These are phyloP conservation scores for Galbula dea DNA, from an alignment of 2,113 vertebrate genomes.

Conservation along the genomic window DNA sequence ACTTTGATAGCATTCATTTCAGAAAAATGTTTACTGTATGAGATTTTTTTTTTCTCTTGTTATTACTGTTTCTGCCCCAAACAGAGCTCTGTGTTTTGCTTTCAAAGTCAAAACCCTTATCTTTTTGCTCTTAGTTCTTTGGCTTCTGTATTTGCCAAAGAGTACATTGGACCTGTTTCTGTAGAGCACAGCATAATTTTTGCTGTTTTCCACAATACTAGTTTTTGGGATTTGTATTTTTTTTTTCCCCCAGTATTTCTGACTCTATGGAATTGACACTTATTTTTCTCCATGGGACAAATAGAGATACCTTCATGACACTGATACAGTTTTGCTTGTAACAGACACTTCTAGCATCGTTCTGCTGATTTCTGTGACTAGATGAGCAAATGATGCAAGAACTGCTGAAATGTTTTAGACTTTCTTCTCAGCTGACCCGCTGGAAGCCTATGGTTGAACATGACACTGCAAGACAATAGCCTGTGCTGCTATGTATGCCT, in stretches of 20 bases:
- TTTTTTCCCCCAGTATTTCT: not conserved
- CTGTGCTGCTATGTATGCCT: not conserved
- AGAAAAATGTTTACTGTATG: not conserved
- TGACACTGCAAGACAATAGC: rapidly evolving
- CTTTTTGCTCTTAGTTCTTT: not conserved
- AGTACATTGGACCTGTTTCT: not conserved
- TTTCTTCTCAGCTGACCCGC: not conserved
- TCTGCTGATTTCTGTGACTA: not conserved
- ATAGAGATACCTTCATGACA: not conserved
- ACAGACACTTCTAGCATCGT: not conserved
- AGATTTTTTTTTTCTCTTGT: not conserved
- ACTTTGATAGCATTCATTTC: not conserved
- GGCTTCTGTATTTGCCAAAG: not conserved
- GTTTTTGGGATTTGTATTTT: not conserved
- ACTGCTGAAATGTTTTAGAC: not conserved
- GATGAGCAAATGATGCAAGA: not conserved
- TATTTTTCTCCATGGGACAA: not conserved
- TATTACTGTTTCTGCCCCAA: not conserved
- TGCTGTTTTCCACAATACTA: not conserved
- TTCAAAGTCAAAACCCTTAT: not conserved
- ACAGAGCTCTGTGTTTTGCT: not conserved
- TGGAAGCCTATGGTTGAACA: not conserved
- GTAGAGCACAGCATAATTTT: not conserved
- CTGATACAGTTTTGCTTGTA: not conserved
- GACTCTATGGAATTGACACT: not conserved